Conservation (phyloP, 2,113 vertebrate species). For the Mola mola region DNA sequence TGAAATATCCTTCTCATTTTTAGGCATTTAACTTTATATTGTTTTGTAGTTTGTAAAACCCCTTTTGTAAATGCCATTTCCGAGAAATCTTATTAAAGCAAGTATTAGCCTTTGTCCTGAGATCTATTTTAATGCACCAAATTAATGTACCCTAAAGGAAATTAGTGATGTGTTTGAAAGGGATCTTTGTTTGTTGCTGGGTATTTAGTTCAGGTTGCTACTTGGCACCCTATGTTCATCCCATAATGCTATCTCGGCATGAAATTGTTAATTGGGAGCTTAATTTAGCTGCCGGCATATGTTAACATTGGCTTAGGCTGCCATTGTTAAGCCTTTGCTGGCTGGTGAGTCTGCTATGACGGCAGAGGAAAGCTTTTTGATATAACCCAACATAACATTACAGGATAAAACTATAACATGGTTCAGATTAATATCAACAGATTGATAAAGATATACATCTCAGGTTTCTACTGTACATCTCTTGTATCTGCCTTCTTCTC, state of each 20-base stretch:
- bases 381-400: constrained; percentile 51
- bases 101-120: not conserved
- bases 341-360: constrained; percentile 64
- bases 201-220: constrained; percentile 68
- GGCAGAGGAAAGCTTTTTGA: constrained; percentile 64
- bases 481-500: not conserved
- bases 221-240: constrained; percentile 77
- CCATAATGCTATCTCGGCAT: constrained; percentile 80
- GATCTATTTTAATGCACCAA: constrained; percentile 4
- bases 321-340: constrained; percentile 68
- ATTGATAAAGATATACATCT: not conserved
- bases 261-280: constrained; percentile 81
- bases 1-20: not conserved
- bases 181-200: constrained; percentile 41
- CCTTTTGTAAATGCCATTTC: not conserved
- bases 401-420: constrained; percentile 26
- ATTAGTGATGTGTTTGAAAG: constrained; percentile 35
- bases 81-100: not conserved
- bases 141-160: constrained; percentile 17
- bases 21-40: not conserved
- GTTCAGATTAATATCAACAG: not conserved
- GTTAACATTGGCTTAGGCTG: constrained; percentile 79
- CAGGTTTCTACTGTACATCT: not conserved
- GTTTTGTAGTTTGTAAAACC: not conserved
- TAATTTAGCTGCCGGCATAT: constrained; percentile 83